Evolutionary conservation across 2,888 invertebrate species (phyloP).

Genomic region (Sphaerolaimus hirsutus): DNA sequence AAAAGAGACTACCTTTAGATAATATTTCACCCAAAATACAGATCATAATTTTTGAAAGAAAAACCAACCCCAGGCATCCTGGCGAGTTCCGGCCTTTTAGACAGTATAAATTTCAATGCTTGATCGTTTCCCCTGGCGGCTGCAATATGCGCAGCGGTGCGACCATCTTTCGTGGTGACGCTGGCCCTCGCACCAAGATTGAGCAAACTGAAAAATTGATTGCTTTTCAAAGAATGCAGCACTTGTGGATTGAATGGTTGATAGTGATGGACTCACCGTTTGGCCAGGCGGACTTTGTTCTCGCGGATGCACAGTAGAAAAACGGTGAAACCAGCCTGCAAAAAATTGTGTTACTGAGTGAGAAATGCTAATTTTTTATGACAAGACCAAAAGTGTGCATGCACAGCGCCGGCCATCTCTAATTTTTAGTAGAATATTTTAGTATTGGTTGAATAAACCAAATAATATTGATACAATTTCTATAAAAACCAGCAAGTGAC

Average conservation of each 20-base stretch:
- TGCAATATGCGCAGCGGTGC: constrained; percentile 77
- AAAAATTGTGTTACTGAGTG: no score
- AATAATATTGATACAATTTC: no score
- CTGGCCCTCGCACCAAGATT: no score
- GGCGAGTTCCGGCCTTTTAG: constrained; percentile 67
- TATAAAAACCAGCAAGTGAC: no score
- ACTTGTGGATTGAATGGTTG: constrained; percentile 11
- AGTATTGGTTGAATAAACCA: no score
- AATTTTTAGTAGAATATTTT: no score
- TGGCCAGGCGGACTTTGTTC: constrained; percentile 25
- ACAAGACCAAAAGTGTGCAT: no score
- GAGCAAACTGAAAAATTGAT: not conserved
- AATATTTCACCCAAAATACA: no score
- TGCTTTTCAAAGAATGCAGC: not conserved
- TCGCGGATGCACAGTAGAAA: constrained; percentile 30
- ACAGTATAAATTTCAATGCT: constrained; percentile 62
- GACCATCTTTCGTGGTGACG: constrained; percentile 43
- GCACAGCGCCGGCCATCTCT: no score
- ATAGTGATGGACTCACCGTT: constrained; percentile 26
- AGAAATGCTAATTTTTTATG: no score
- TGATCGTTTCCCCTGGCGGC: constrained; percentile 83
- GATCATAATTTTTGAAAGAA: not conserved
- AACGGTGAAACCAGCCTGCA: constrained; percentile 27
- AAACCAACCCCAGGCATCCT: constrained; percentile 70
- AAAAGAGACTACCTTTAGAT: no score